phyloP scores from a whole-genome alignment of 1,140 invertebrate genomes.

The Nylanderia fulva region DNA sequence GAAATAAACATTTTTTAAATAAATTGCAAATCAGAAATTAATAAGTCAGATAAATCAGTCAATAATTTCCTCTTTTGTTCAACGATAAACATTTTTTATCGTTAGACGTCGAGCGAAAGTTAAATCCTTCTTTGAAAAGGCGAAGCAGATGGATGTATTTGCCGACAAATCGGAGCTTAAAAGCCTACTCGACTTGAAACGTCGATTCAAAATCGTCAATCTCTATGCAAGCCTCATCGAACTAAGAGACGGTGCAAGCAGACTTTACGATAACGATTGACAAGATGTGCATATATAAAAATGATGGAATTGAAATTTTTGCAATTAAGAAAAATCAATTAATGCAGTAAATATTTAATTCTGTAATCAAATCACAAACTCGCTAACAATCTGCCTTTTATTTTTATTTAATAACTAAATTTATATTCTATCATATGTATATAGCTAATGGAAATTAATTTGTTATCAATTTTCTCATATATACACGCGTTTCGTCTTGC shows the following conservation, averaged over 20 bases:
- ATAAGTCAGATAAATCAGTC: background rate
- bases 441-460: background rate
- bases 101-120: background rate
- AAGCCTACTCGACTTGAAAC: slow-evolving; percentile 60
- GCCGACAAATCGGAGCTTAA: slow-evolving; percentile 48
- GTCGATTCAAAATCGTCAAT: slow-evolving; percentile 59
- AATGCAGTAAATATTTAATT: background rate
- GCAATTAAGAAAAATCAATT: slow-evolving; percentile 2
- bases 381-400: background rate
- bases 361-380: background rate
- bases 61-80: background rate
- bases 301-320: background rate
- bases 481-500: background rate
- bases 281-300: background rate
- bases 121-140: slow-evolving; percentile 45
- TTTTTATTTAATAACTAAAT: background rate
- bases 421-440: background rate
- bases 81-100: slow-evolving; percentile 20
- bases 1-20: slow-evolving; percentile 16
- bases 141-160: slow-evolving; percentile 42
- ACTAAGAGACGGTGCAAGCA: slow-evolving; percentile 42
- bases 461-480: background rate
- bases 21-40: background rate
- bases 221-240: slow-evolving; percentile 54
- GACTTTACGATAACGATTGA: slow-evolving; percentile 59